Conservation (phyloP, 2,888 invertebrate genomes). For the Torymus aiolomorphi region DNA sequence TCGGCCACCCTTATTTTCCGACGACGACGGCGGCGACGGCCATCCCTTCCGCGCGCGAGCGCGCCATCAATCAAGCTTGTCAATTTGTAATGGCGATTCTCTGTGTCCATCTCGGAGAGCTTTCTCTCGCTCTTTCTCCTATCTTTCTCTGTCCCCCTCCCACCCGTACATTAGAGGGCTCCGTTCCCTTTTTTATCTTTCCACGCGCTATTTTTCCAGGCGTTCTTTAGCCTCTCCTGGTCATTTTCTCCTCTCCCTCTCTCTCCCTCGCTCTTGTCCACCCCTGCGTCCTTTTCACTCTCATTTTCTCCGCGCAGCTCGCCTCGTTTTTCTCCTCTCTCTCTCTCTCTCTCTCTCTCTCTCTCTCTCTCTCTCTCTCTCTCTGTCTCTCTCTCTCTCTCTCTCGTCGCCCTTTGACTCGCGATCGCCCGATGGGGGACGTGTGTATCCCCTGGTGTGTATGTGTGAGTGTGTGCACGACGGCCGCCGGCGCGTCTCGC, state of each 20-base stretch:
- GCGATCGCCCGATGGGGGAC: constrained; percentile 47
- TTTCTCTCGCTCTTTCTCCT: constrained; percentile 32
- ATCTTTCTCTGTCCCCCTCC: constrained; percentile 13
- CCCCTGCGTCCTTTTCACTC: constrained; percentile 41
- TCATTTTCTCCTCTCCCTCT: constrained; percentile 55
- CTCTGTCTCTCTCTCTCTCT: constrained; percentile 54
- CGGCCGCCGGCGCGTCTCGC: constrained; percentile 60
- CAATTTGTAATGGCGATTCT: constrained; percentile 78
- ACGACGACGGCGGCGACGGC: constrained; percentile 9
- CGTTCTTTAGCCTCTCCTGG: constrained; percentile 54
- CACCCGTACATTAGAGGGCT: constrained; percentile 20
- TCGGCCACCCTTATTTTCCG: constrained; percentile 43
- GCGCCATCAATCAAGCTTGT: constrained; percentile 78
- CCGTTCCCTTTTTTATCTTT: constrained; percentile 56
- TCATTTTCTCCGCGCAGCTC: constrained; percentile 44
- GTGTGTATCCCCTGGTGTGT: constrained; percentile 33
- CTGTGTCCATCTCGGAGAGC: constrained; percentile 73
- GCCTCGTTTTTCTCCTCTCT: constrained; percentile 49
- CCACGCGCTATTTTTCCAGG: constrained; percentile 53
- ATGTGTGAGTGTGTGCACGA: constrained; percentile 49
- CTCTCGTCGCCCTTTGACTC: constrained; percentile 25
- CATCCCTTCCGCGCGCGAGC: constrained; percentile 68
- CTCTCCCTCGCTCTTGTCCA: too few relatives aligned
- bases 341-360: constrained; percentile 52
- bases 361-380: constrained; percentile 53